Percentiles rank a stretch among this genome's conserved stretches.
Conservation (phyloP, 2,113 vertebrate species). For the Rhadina sibilatrix region DNA sequence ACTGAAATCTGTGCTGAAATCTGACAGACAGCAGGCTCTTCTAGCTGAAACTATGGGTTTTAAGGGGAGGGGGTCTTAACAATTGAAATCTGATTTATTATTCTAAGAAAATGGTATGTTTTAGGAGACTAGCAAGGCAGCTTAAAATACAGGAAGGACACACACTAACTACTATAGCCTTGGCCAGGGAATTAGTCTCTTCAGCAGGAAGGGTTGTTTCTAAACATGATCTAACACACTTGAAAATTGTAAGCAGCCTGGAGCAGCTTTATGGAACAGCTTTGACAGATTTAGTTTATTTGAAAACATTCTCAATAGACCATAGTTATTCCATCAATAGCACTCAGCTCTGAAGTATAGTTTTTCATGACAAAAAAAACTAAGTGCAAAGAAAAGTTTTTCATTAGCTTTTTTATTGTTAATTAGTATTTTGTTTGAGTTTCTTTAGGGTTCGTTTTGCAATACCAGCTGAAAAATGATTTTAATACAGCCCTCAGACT, state of each 20-base stretch:
- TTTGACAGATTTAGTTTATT: background rate
- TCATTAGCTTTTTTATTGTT: background rate
- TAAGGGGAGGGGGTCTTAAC: background rate
- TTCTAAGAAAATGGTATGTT: background rate
- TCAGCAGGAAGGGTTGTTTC: background rate
- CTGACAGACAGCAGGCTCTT: background rate
- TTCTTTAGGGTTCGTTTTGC: background rate
- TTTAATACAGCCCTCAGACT: background rate
- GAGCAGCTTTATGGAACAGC: background rate
- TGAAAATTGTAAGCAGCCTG: background rate
- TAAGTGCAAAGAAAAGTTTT: background rate
- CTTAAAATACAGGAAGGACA: background rate
- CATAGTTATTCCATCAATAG: background rate
- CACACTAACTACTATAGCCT: background rate
- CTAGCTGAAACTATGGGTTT: background rate
- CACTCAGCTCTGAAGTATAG: background rate
- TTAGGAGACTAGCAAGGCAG: background rate
- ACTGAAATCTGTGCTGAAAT: background rate
- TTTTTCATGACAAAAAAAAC: background rate
- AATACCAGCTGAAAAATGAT: background rate
- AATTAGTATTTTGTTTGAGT: background rate
- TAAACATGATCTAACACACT: background rate
- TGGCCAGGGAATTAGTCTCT: background rate
- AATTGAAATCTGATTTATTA: background rate
- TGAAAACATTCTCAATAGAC: background rate